Evolutionary conservation across 2,888 invertebrate genomes (phyloP), one percentile per base, ranked within the genome.

Genomic region (Rhorus exstirpatorius): DNA sequence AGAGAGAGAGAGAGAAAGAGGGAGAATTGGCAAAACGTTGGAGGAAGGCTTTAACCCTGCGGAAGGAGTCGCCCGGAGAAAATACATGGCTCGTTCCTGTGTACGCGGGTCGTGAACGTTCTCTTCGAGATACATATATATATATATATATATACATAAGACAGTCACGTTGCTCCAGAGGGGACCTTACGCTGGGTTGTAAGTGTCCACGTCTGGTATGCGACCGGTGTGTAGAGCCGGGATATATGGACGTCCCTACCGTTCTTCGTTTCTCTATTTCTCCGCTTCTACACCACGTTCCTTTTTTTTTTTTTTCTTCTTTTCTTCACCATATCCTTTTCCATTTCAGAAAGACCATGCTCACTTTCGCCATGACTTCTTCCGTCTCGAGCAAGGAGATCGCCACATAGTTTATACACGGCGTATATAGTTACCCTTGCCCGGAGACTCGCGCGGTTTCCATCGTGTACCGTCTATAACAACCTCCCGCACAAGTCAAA

Each of bases 201-300:
- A 89, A 90, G 90, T 89, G 90, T 90, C 87, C 89, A 84, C 87
- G 87, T 87, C 89, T 89, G 90, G 89, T 90, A 89, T 89, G 90
- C 83, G 86, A 58, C 77, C 82, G 81, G 86, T 87, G 86, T 89
- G 88, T 87, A 88, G 81, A 84, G 78, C 84, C 83, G 86, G 86
- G 84, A 89, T 89, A 89, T 90, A 90, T 87, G 88, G 84, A 84
- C 83, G 86, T 88, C 87, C 88, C 87, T 84, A 79, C 76, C 83
- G 79, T 86, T 85, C 84, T 81, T 85, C 81, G 77, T 44, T 55
- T 76, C 51, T 72, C 60, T 79, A 55, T 79, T 74, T 74, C 60
- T 74, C 72, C 17, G 35, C 55, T 79, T 60, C 60, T 49, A 24
- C 44, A 46, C 35, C 53, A 21, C 60, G 44, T 71, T 77, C 61